Percentiles rank a stretch among this genome's conserved stretches.
phyloP scores from a whole-genome alignment of 2,888 invertebrate genomes.

The Drosophila rellima region DNA sequence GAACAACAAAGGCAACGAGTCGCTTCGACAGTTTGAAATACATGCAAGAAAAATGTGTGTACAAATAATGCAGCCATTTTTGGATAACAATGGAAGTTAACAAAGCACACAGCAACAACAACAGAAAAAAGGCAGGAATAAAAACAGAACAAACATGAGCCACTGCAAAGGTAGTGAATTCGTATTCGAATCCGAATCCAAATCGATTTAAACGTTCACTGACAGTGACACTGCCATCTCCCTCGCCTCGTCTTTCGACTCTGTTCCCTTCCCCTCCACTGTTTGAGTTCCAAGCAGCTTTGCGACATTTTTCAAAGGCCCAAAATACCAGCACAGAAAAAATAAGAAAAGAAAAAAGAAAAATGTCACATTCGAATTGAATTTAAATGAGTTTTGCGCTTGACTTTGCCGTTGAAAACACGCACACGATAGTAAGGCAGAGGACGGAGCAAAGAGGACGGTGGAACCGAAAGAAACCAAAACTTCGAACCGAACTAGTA shows the following conservation, averaged over 20 bases:
- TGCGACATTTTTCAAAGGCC: conserved; percentile 66
- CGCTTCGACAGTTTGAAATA: conserved; percentile 24
- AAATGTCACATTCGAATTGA: conserved; percentile 78
- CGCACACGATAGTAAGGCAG: conserved; percentile 18
- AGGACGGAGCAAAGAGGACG: not conserved
- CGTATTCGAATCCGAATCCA: conserved; percentile 55
- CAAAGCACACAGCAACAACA: conserved; percentile 57
- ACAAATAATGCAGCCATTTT: conserved; percentile 82
- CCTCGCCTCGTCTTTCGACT: not conserved
- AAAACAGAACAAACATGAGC: conserved; percentile 39
- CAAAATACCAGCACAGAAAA: conserved; percentile 42
- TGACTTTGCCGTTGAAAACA: conserved; percentile 39
- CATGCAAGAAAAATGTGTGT: conserved; percentile 51
- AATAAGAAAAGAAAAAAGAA: conserved; percentile 24
- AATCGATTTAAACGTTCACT: conserved; percentile 79
- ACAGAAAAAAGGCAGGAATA: conserved; percentile 30
- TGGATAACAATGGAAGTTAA: conserved; percentile 76
- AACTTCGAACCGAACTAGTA: conserved; percentile 36
- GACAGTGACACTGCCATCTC: conserved; percentile 60
- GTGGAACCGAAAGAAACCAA: conserved; percentile 15
- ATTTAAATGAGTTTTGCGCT: conserved; percentile 77
- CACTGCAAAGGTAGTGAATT: conserved; percentile 61
- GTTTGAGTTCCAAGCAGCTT: conserved; percentile 25
- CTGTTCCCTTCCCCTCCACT: not conserved
- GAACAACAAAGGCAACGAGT: conserved; percentile 25